Evolutionary conservation across 2,888 invertebrate species (phyloP), one percentile per base, ranked within the genome.

Genomic region (Agrotis segetum): DNA sequence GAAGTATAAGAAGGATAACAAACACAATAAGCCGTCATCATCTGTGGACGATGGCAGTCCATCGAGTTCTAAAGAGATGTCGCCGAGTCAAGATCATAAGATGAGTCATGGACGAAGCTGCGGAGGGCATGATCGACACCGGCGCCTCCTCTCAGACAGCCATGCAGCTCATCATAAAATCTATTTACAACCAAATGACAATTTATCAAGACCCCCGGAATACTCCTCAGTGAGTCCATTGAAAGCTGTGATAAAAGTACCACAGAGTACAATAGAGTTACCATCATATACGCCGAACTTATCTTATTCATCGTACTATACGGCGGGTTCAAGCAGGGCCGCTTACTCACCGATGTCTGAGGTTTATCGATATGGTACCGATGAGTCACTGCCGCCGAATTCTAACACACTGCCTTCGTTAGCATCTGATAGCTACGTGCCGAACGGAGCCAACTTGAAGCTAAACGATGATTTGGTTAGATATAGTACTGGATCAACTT

Each of bases 1-100:
- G 98, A 98, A 98, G 82, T 96, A 96, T 88, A 98, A 98, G 88
- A 98, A 98, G 85, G 97, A 97, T 76, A 94, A 93, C 71, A 95
- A 94, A 83, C 92, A 94, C 52, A 95, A 93, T 71, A 96, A 96
- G 76, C 92, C 96, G 0, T 94, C 94, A 0, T 96, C 96, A 14
- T 95, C 96, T 19, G 89, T 95, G 1, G 94, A 94, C 50, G 94
- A 95, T 60, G 92, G 90, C 71, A 93, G 91, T 66, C 93, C 94
- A 46, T 91, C 93, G 11, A 95, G 92, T 85, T 93, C 95, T 1
- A 96, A 95, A 71, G 96, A 94, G 46, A 85, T 93, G 65, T 95
- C 95, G 5, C 92, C 95, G 2, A 92, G 83, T 82, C 94, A 92
- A 85, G 96, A 95, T 75, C 95, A 94, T 75, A 96, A 95, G 85